A percentile compares a stretch with the other conserved stretches of the same genome.
Conservation (phyloP, 2,797 vertebrate species). For the Poecile montanus region DNA sequence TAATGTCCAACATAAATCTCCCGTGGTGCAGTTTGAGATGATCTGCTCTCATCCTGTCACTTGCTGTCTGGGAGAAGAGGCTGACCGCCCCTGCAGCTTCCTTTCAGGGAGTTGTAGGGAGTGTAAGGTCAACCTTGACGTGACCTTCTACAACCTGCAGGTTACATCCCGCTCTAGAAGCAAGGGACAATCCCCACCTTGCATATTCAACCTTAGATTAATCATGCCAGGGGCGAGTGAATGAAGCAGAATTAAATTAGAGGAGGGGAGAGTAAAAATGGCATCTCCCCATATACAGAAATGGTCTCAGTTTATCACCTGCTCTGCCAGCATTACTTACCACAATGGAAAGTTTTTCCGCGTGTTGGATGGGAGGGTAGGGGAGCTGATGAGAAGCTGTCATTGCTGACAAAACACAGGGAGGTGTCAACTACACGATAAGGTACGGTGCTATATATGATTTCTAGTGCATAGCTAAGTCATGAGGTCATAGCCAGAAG, state of each 20-base stretch:
- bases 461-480: neutral
- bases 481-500: conserved; percentile 1
- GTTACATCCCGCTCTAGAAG: neutral
- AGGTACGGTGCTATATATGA: neutral
- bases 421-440: neutral
- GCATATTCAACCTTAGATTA: neutral
- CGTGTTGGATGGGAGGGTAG: neutral
- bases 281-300: neutral
- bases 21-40: neutral
- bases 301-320: neutral
- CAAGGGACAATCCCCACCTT: neutral
- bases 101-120: neutral
- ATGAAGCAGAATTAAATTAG: neutral
- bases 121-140: neutral
- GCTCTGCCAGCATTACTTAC: neutral
- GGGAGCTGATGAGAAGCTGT: neutral
- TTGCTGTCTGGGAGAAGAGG: neutral
- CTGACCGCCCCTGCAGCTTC: neutral
- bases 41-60: neutral
- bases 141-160: too few relatives aligned
- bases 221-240: neutral
- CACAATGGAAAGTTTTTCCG: neutral
- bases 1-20: neutral
- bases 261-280: neutral
- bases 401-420: conserved; percentile 27